Percentiles rank a stretch among this genome's conserved stretches.
These are phyloP conservation scores for Oryzias curvinotus DNA, from an alignment of 2,113 vertebrate species.

Conservation along the genomic window DNA sequence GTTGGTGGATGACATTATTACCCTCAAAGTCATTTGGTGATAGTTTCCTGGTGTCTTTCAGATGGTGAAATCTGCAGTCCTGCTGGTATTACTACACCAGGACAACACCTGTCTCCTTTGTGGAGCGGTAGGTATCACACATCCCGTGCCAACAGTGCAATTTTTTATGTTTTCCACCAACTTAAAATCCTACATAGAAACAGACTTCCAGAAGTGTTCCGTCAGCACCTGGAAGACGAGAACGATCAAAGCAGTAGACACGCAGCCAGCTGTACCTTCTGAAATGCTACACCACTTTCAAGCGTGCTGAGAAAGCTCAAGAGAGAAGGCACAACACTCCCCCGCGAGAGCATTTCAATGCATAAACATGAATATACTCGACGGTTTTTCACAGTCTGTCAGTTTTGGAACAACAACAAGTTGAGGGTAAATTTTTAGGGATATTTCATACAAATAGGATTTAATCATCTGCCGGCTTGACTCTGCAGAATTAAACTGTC, in stretches of 20 bases:
- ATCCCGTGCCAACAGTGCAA: slow-evolving; percentile 13
- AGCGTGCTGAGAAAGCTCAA: slow-evolving; percentile 66
- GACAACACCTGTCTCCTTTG: slow-evolving; percentile 44
- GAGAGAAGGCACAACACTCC: slow-evolving; percentile 24
- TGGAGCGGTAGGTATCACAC: slow-evolving; percentile 13
- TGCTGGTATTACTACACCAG: slow-evolving; percentile 10
- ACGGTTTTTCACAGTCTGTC: slow-evolving; percentile 5
- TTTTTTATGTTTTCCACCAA: slow-evolving; percentile 25
- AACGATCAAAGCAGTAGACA: slow-evolving; percentile 37
- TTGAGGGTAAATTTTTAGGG: slow-evolving; percentile 29
- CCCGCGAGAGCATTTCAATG: slow-evolving; percentile 17
- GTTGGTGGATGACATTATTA: background rate
- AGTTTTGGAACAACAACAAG: slow-evolving; percentile 25
- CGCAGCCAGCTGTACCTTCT: slow-evolving; percentile 47
- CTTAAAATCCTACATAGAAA: slow-evolving; percentile 19
- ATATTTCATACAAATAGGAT: slow-evolving; percentile 18
- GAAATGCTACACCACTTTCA: slow-evolving; percentile 70
- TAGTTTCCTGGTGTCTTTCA: slow-evolving; percentile 30
- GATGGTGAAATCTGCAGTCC: slow-evolving; percentile 34
- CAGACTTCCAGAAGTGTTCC: slow-evolving; percentile 39
- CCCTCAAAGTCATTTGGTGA: background rate
- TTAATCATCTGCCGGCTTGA: slow-evolving; percentile 24
- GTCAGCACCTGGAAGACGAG: slow-evolving; percentile 61
- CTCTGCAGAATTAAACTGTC: slow-evolving; percentile 11
- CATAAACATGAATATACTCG: background rate